Percentiles rank a stretch among this genome's conserved stretches.
Conservation (phyloP, 2,113 vertebrate species). For the Spea bombifrons region DNA sequence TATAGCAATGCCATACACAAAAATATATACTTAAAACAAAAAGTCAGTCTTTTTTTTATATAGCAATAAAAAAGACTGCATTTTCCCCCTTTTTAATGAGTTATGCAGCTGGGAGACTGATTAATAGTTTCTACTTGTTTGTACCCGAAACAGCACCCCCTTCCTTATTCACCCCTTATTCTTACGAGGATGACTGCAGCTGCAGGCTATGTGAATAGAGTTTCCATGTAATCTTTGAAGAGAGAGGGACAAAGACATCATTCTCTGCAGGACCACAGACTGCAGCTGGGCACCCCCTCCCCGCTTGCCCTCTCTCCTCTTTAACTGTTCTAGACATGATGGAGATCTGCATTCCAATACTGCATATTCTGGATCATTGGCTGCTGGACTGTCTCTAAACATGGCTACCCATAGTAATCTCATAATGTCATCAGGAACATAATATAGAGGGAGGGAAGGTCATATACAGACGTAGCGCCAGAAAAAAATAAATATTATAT, state of each 20-base stretch:
- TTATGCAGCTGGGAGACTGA: conserved; percentile 41
- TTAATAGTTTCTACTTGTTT: conserved; percentile 42
- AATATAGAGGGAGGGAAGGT: not conserved
- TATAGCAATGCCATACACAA: no score
- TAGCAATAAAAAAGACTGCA: conserved; percentile 8
- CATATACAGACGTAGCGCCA: not conserved
- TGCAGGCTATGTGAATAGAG: conserved; percentile 43
- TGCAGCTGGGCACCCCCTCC: conserved; percentile 46
- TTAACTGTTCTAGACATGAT: conserved; percentile 44
- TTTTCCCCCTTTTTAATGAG: conserved; percentile 8
- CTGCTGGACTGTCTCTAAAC: conserved; percentile 29
- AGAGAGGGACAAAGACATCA: conserved; percentile 28
- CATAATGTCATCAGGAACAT: conserved; percentile 10
- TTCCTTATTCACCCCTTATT: conserved; percentile 36
- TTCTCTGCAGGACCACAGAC: conserved; percentile 41
- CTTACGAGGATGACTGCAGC: conserved; percentile 46
- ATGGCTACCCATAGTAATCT: conserved; percentile 32
- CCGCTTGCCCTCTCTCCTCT: conserved; percentile 30
- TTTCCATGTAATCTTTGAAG: conserved; percentile 42
- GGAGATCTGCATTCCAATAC: conserved; percentile 47
- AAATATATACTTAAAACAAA: no score
- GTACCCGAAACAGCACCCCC: conserved; percentile 29
- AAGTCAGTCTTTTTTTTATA: no score
- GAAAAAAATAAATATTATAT: not conserved
- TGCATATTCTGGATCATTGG: conserved; percentile 28